These are phyloP conservation scores for Protobothrops flavoviridis DNA, from an alignment of 2,113 vertebrate genomes.

Conservation along the genomic window DNA sequence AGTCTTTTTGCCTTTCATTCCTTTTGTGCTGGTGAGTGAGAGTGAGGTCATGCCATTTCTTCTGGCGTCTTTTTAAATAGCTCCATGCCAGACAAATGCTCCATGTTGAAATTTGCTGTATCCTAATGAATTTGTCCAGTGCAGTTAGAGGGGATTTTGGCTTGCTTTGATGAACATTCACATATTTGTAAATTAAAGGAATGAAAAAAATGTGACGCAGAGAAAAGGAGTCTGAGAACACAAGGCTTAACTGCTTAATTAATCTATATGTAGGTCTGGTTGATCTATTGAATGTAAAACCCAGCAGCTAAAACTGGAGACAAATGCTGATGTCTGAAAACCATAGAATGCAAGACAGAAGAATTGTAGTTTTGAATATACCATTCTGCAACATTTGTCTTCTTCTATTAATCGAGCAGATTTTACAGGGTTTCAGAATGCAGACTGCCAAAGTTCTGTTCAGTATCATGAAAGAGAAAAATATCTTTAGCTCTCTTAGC, in stretches of 20 bases:
- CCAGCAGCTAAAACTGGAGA: neutral
- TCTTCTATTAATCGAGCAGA: neutral
- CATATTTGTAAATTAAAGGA: neutral
- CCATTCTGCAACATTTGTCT: neutral
- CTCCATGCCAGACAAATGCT: neutral
- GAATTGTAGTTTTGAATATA: neutral
- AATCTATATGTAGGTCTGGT: neutral
- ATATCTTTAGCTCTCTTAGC: neutral
- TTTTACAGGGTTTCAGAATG: neutral
- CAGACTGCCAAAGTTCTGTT: neutral
- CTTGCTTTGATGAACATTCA: neutral
- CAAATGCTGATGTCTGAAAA: neutral
- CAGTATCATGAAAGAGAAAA: neutral
- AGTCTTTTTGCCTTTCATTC: neutral
- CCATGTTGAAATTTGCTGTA: neutral
- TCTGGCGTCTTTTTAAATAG: neutral
- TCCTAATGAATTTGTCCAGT: neutral
- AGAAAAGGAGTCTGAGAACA: neutral
- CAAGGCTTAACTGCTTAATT: neutral
- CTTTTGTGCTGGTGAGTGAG: neutral
- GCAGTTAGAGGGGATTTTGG: neutral
- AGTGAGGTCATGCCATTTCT: neutral
- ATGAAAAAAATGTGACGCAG: neutral
- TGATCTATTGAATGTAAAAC: neutral
- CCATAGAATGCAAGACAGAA: neutral